A percentile compares a stretch with the other conserved stretches of the same genome.
phyloP scores from a whole-genome alignment of 2,888 invertebrate species.

The Dolichomitus sp. region DNA sequence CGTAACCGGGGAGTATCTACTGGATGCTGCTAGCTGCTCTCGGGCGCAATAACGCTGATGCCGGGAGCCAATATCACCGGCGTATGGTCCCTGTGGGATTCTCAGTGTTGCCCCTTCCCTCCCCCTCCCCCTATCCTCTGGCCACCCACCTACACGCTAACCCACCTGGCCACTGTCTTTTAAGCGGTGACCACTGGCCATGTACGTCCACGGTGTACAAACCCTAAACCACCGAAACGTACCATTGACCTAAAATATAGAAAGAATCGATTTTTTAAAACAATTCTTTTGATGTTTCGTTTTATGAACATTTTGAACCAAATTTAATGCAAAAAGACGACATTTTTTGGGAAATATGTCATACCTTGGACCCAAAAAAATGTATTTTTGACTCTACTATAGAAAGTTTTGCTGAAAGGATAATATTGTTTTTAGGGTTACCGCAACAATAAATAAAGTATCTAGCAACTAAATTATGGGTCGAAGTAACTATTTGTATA shows the following conservation, averaged over 20 bases:
- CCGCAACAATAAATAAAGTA: no score
- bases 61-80: slow-evolving; percentile 80
- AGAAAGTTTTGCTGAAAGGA: no score
- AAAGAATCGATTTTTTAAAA: neutral
- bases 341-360: no score
- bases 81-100: slow-evolving; percentile 78
- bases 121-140: slow-evolving; percentile 65
- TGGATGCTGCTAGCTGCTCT: slow-evolving; percentile 21
- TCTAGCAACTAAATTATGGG: no score
- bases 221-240: neutral
- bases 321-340: neutral
- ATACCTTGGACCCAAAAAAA: neutral
- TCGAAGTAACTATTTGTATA: no score
- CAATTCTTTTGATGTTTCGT: neutral
- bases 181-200: slow-evolving; percentile 21
- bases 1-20: slow-evolving; percentile 30
- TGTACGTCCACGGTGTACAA: neutral
- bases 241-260: neutral
- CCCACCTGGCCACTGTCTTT: slow-evolving; percentile 34
- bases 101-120: slow-evolving; percentile 74
- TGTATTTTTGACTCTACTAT: no score
- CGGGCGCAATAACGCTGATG: slow-evolving; percentile 26
- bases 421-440: no score
- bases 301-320: neutral
- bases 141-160: slow-evolving; percentile 1